Percentiles rank a stretch among this genome's conserved stretches.
These are phyloP conservation scores for Trichomycterus rosablanca DNA, from an alignment of 2,113 vertebrate species.

Conservation along the genomic window DNA sequence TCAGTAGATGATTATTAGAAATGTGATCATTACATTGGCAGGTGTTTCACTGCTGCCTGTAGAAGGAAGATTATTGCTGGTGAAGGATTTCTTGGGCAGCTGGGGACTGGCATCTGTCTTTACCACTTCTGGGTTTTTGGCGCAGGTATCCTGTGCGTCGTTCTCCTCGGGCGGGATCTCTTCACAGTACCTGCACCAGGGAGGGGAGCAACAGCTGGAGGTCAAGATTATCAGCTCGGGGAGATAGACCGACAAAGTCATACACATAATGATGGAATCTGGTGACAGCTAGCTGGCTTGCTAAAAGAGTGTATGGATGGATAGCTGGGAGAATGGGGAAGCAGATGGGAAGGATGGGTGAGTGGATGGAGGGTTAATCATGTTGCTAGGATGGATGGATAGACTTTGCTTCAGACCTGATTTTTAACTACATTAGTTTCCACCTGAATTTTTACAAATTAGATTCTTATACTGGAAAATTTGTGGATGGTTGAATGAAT, in stretches of 20 bases:
- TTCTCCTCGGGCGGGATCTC: constrained; percentile 94
- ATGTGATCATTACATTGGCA: constrained; percentile 65
- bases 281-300: neutral
- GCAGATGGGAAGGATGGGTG: no score
- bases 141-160: constrained; percentile 85
- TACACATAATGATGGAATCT: constrained; percentile 18
- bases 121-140: constrained; percentile 88
- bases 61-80: constrained; percentile 76
- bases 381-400: no score
- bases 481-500: no score
- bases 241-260: constrained; percentile 31
- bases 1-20: neutral
- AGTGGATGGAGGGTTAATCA: neutral
- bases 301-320: neutral
- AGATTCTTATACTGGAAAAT: no score
- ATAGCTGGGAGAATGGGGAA: neutral
- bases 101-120: constrained; percentile 84
- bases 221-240: constrained; percentile 63
- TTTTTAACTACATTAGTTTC: no score
- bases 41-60: constrained; percentile 76
- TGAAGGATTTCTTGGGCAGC: constrained; percentile 78
- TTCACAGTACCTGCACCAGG: constrained; percentile 86
- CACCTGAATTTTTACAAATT: no score
- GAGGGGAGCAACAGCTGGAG: constrained; percentile 65
- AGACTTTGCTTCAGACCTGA: no score